A percentile compares a stretch with the other conserved stretches of the same genome.
These are phyloP conservation scores for Seira musarum DNA, from an alignment of 2,888 invertebrate species.

Conservation along the genomic window DNA sequence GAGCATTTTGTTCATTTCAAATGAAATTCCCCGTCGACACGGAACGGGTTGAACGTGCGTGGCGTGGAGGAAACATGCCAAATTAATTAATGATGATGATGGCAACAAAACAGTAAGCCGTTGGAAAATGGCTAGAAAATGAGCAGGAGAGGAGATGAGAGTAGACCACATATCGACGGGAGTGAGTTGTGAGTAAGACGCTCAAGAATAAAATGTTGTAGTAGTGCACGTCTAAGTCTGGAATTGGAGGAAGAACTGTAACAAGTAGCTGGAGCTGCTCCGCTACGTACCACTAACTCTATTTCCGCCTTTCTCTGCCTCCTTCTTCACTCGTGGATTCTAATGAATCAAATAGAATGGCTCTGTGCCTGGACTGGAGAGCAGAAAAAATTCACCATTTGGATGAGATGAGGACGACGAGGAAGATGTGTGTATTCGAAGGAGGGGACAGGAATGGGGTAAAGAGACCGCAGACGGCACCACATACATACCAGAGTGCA, in stretches of 20 bases:
- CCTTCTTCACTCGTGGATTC: slow-evolving; percentile 1
- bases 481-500: background rate
- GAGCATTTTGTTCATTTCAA: background rate
- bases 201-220: background rate
- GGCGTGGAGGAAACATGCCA: slow-evolving; percentile 16
- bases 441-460: slow-evolving; percentile 27
- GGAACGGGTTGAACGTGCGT: slow-evolving; percentile 33
- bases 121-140: background rate
- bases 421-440: slow-evolving; percentile 14
- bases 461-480: slow-evolving; percentile 10
- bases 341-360: slow-evolving; percentile 37
- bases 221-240: background rate
- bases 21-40: slow-evolving; percentile 21
- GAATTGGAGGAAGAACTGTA: background rate
- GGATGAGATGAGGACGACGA: background rate
- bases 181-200: background rate
- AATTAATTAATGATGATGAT: slow-evolving; percentile 41
- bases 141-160: background rate
- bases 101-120: slow-evolving; percentile 29
- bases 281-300: background rate
- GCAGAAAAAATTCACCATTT: background rate
- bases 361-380: background rate
- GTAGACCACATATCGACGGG: slow-evolving; percentile 1
- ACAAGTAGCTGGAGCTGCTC: background rate
- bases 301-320: slow-evolving; percentile 15